phyloP scores from a whole-genome alignment of 2,888 invertebrate genomes.

The Ferdinandea cuprea region DNA sequence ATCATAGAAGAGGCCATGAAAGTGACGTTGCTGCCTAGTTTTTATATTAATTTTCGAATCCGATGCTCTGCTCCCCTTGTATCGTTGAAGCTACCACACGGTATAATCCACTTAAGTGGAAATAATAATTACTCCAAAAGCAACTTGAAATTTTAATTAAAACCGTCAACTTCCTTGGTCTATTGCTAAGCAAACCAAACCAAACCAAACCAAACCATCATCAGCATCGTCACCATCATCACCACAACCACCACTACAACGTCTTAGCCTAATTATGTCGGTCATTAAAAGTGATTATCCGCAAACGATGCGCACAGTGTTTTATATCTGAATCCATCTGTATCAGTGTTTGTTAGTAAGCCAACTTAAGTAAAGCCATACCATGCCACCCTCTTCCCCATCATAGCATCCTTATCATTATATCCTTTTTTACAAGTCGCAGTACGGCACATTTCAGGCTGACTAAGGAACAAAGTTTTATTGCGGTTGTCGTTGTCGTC shows the following conservation, averaged over 20 bases:
- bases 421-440: conserved; percentile 21
- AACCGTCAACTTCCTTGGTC: conserved; percentile 53
- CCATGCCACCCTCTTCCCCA: conserved; percentile 23
- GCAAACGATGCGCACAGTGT: conserved; percentile 53
- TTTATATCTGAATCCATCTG: conserved; percentile 17
- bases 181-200: conserved; percentile 27
- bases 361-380: conserved; percentile 3
- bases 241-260: conserved; percentile 42
- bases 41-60: too few relatives aligned
- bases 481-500: conserved; percentile 18
- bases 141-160: conserved; percentile 71
- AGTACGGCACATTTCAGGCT: conserved; percentile 35
- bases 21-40: too few relatives aligned
- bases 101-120: conserved; percentile 61
- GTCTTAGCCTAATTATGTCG: conserved; percentile 69
- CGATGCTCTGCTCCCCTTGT: too few relatives aligned
- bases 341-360: conserved; percentile 21
- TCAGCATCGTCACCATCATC: not conserved
- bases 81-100: conserved; percentile 3
- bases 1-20: too few relatives aligned
- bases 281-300: conserved; percentile 73
- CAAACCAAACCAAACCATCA: too few relatives aligned
- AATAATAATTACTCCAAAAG: conserved; percentile 65
- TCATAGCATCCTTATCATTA: conserved; percentile 51
- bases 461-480: conserved; percentile 49